A percentile compares a stretch with the other conserved stretches of the same genome.
Conservation (phyloP, 2,113 vertebrate species). For the Forbesichthys papilliferus region DNA sequence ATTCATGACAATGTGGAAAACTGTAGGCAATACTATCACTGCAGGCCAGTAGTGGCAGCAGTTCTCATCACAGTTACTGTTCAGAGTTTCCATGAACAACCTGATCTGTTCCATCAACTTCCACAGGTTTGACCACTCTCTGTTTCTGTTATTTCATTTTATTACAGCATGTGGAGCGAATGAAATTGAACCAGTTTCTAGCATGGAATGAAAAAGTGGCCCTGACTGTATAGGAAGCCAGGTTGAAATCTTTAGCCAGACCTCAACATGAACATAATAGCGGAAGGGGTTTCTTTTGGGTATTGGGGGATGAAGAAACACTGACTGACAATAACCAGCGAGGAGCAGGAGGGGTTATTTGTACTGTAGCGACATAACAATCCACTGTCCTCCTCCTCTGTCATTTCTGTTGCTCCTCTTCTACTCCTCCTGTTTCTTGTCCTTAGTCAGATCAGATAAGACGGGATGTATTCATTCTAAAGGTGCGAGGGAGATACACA, state of each 20-base stretch:
- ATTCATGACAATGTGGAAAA: no score
- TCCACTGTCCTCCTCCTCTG: constrained; percentile 33
- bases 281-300: no score
- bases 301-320: no score
- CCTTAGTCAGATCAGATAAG: constrained; percentile 54
- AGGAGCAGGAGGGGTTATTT: constrained; percentile 48
- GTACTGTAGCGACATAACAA: constrained; percentile 52
- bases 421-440: constrained; percentile 51
- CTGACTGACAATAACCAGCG: no score
- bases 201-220: constrained; percentile 49
- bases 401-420: constrained; percentile 56
- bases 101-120: background rate
- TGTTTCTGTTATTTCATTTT: constrained; percentile 43
- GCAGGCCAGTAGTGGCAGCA: background rate
- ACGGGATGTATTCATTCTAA: constrained; percentile 48
- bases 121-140: constrained; percentile 15
- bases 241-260: constrained; percentile 56
- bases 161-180: constrained; percentile 36
- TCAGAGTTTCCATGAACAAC: background rate
- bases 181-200: constrained; percentile 45
- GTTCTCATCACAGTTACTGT: constrained; percentile 3
- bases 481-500: constrained; percentile 52
- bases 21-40: no score
- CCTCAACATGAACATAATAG: background rate
- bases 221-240: constrained; percentile 49